Conservation (phyloP, 2,797 vertebrate species). For the Apogon talboti region DNA sequence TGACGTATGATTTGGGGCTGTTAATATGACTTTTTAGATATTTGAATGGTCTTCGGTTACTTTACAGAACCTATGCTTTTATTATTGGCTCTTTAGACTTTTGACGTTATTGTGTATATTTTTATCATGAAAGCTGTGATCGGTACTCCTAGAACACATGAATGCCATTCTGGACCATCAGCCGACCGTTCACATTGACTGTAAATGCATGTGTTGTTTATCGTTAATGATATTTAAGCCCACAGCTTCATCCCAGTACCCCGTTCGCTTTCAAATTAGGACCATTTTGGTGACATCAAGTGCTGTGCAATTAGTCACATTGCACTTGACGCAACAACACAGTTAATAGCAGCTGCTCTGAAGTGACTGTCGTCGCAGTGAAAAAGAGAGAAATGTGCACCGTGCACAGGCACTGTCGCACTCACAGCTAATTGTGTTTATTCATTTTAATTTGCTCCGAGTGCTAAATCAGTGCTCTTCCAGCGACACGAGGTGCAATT, state of each 20-base stretch:
- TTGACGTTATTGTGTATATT: not conserved
- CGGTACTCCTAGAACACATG: no score
- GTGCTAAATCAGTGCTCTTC: conserved; percentile 83
- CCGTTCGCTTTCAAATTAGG: conserved; percentile 69
- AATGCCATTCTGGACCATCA: not conserved
- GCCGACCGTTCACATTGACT: not conserved
- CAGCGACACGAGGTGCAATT: conserved; percentile 76
- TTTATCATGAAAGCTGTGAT: not conserved
- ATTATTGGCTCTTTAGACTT: conserved; percentile 8
- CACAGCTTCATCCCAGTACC: conserved; percentile 29
- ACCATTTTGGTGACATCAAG: conserved; percentile 70
- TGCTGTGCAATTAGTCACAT: conserved; percentile 77
- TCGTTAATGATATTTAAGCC: conserved; percentile 21
- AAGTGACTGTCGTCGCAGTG: conserved; percentile 64
- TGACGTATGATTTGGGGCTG: not conserved
- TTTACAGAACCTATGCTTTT: conserved; percentile 5
- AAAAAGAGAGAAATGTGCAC: conserved; percentile 55
- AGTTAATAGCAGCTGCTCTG: conserved; percentile 75
- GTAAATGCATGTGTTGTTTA: not conserved
- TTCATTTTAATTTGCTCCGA: conserved; percentile 86
- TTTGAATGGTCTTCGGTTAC: not conserved
- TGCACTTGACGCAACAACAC: conserved; percentile 69
- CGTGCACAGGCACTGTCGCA: conserved; percentile 65
- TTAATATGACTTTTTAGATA: conserved; percentile 26
- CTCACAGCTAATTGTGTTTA: conserved; percentile 84